Evolutionary conservation across 2,888 invertebrate species (phyloP), one percentile per base, ranked within the genome.

Genomic region (Tryphoninae sp.): DNA sequence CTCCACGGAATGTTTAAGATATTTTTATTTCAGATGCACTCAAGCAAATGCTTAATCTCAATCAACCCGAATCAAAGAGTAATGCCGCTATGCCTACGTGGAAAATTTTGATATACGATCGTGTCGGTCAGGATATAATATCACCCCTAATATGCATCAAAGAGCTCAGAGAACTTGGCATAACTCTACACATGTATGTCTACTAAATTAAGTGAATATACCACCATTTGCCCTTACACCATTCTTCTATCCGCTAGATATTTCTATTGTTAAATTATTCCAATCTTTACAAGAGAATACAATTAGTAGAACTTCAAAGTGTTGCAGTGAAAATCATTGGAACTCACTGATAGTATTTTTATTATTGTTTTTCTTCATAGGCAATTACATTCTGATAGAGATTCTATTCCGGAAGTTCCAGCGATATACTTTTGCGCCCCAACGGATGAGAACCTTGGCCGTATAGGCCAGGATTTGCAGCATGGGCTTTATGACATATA

Each of bases 391-490:
- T 96, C 97, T 7, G 96, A 97, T 90, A 94, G 97, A 80, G 97
- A 97, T 91, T 94, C 96, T n/a, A 98, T 99, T 88, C 98, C 99
- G 6, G 99, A 99, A 93, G 99, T 99, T 1, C 99, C 99, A 65
- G 99, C 98, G 0, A 96, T 99, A 53, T 99, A 99, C 92, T 99
- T 99, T 92, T 98, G 99, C 92, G 95, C 97, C 85, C 99, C 99
- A 2, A 96, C 97, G 11, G 98, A 98, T 89, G 99, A 99, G 91
- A 99, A 99, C 92, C 94, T 99, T 58, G 97, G 96, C 64, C 94
- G 98, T 85, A 98, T 99, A 84, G 96, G 97, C 83, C 97, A 98
- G 92, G 98, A 97, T 91, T 93, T 97, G 74, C 96, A 96, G 85
- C 97, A 96, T 92, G 96, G 97, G 51, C 93, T 97, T 13, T 99